Percentiles rank a stretch among this genome's conserved stretches.
phyloP scores from a whole-genome alignment of 1,140 invertebrate species.

The Drosophila punjabiensis region DNA sequence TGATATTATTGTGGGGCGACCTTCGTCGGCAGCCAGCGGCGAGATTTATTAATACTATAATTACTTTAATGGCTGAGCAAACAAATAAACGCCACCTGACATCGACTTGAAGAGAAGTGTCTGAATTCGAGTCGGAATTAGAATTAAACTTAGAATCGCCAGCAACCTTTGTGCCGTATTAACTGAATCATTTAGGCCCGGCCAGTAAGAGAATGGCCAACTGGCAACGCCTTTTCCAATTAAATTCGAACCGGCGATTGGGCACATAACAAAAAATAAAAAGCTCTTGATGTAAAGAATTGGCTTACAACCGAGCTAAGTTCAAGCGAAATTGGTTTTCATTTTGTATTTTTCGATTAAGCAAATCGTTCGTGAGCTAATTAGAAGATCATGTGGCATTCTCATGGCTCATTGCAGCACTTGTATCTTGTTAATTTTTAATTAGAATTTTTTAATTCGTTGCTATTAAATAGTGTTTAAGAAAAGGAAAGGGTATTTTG shows the following conservation, averaged over 20 bases:
- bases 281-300: conserved; percentile 35
- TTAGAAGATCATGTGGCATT: conserved; percentile 1
- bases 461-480: neutral
- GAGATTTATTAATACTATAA: conserved; percentile 47
- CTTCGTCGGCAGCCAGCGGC: conserved; percentile 26
- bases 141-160: conserved; percentile 1
- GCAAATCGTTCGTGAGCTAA: neutral
- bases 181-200: conserved; percentile 20
- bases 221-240: conserved; percentile 65
- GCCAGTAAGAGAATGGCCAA: conserved; percentile 29
- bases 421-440: neutral
- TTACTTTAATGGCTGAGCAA: conserved; percentile 28
- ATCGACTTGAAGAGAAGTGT: neutral
- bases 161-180: conserved; percentile 28
- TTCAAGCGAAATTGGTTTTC: conserved; percentile 16
- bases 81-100: conserved; percentile 39
- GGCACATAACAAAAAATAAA: conserved; percentile 34
- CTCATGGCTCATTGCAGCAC: neutral
- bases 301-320: conserved; percentile 16
- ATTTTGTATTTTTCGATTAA: conserved; percentile 15
- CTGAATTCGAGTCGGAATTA: conserved; percentile 3
- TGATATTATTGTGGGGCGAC: conserved; percentile 34
- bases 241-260: conserved; percentile 55
- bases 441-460: neutral
- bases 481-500: neutral